Evolutionary conservation across 2,888 invertebrate genomes (phyloP).

Genomic region (Cotesia congregata): DNA sequence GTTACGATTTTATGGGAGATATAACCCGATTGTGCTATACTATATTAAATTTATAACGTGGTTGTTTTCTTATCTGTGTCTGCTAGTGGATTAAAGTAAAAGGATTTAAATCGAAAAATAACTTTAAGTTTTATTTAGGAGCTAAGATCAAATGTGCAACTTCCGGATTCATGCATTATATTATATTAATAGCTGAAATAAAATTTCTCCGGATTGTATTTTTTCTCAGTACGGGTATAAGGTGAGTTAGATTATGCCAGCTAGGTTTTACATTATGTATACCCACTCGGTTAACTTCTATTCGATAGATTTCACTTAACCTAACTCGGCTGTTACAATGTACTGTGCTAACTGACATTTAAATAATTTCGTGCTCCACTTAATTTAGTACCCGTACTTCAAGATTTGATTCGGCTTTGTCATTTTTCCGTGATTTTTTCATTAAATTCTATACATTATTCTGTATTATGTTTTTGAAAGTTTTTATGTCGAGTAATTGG

Average conservation of each 20-base stretch:
- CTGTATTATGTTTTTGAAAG: not conserved
- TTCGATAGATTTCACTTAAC: conserved; percentile 11
- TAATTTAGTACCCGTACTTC: not conserved
- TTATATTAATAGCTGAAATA: not conserved
- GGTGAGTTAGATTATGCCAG: too few relatives aligned
- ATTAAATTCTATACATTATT: not conserved
- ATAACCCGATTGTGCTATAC: not conserved
- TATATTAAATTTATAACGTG: not conserved
- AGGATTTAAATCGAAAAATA: not conserved
- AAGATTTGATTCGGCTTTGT: not conserved
- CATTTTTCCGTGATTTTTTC: not conserved
- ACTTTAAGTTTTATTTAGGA: not conserved
- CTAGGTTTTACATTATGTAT: too few relatives aligned
- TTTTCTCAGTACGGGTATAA: not conserved
- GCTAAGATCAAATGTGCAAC: not conserved
- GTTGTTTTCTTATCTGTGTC: not conserved
- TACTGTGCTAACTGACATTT: not conserved
- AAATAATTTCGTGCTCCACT: not conserved
- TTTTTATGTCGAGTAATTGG: not conserved
- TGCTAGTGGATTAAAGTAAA: not conserved
- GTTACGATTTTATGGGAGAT: not conserved
- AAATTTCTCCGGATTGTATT: conserved; percentile 6
- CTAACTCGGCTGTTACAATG: not conserved
- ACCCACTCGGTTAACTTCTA: too few relatives aligned
- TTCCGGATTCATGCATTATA: conserved; percentile 6